Percentiles rank a stretch among this genome's conserved stretches.
Evolutionary conservation across 1,140 invertebrate genomes (phyloP).

Genomic region (Tribolium castaneum): DNA sequence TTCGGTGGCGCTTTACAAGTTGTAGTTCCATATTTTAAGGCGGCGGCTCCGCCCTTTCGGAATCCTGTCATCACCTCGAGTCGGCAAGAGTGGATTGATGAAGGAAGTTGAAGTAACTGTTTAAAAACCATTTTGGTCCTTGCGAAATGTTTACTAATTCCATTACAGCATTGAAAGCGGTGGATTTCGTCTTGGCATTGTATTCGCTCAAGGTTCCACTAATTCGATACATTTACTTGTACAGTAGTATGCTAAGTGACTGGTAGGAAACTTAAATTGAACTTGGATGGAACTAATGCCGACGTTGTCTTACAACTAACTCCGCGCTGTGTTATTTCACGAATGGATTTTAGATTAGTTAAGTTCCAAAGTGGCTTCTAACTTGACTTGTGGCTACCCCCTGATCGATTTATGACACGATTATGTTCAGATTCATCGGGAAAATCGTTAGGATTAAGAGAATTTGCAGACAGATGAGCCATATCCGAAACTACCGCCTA

Average conservation of each 20-base stretch:
- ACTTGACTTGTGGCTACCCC: constrained; percentile 1
- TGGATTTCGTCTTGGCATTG: constrained; percentile 16
- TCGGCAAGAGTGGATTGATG: background rate
- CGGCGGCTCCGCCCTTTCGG: background rate
- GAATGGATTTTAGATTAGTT: constrained; percentile 31
- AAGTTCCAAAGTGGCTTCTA: constrained; percentile 20
- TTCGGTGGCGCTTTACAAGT: background rate
- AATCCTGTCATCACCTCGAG: background rate
- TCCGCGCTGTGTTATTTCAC: constrained; percentile 10
- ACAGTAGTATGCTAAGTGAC: constrained; percentile 26
- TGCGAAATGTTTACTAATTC: constrained; percentile 20
- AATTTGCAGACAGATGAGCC: background rate
- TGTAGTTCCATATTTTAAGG: background rate
- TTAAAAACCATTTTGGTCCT: background rate
- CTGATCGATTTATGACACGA: constrained; percentile 26
- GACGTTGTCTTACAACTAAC: constrained; percentile 24
- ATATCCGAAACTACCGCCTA: constrained; percentile 20
- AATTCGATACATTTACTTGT: constrained; percentile 31
- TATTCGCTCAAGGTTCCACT: constrained; percentile 8
- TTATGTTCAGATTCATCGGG: background rate
- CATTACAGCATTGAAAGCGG: constrained; percentile 12
- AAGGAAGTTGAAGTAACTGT: background rate
- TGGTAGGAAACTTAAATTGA: constrained; percentile 35
- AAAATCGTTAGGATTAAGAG: constrained; percentile 6
- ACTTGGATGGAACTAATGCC: constrained; percentile 19